Evolutionary conservation across 2,113 vertebrate species (phyloP).

Genomic region (Cettia cetti): DNA sequence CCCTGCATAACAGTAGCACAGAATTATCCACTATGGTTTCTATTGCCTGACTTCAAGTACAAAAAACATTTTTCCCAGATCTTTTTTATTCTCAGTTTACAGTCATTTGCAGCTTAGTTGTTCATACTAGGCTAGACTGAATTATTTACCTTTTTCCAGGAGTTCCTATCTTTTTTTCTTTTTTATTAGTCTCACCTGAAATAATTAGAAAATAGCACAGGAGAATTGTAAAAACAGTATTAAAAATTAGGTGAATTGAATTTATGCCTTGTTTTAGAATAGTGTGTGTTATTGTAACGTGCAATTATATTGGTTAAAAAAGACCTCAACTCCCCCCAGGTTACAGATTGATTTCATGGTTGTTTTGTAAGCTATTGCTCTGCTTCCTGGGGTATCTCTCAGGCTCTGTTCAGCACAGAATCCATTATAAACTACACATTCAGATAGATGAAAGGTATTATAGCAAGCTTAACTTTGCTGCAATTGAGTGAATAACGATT

Average conservation of each 20-base stretch:
- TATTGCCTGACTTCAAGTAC: not conserved
- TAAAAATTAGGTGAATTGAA: slow-evolving; percentile 34
- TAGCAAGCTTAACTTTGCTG: slow-evolving; percentile 16
- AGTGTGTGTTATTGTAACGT: not conserved
- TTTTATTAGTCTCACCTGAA: slow-evolving; percentile 3
- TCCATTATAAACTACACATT: not conserved
- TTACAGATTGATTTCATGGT: slow-evolving; percentile 25
- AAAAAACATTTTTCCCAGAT: not conserved
- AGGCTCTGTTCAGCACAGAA: not conserved
- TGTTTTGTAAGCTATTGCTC: slow-evolving; percentile 54
- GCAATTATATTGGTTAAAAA: slow-evolving; percentile 21
- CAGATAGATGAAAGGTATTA: slow-evolving; percentile 43
- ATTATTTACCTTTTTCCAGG: slow-evolving; percentile 16
- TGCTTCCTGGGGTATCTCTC: slow-evolving; percentile 38
- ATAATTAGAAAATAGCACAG: slow-evolving; percentile 45
- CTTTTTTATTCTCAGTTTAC: not conserved
- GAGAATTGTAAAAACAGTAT: slow-evolving; percentile 22
- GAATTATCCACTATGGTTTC: not conserved
- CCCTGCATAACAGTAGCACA: not conserved
- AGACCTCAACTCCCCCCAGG: not conserved
- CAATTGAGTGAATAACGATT: slow-evolving; percentile 21
- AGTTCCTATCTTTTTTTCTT: not conserved
- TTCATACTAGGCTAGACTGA: not conserved
- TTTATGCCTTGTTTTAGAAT: not conserved
- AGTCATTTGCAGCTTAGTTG: slow-evolving; percentile 1